Base-by-base conservation (phyloP, 2,888 invertebrate species). In the Ichneumon xanthorius region DNA sequence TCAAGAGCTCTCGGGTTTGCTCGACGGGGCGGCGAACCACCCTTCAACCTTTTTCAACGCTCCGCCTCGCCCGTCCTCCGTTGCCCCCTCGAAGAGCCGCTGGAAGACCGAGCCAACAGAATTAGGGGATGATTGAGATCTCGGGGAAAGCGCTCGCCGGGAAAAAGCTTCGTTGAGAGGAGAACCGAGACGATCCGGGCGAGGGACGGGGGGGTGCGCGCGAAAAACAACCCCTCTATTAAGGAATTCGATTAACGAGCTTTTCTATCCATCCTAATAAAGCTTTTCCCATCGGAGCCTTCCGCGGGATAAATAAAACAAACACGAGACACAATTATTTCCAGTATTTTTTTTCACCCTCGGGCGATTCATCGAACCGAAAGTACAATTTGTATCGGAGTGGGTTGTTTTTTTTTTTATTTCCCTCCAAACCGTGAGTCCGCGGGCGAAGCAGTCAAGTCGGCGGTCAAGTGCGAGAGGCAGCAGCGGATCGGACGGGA, bases 51-150 rank as follows among this genome's bases (percentile, higher is more conserved):
- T 68, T 40, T 84, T 77, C 81, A 70, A 78, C 58, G 72, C 65
- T 85, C 76, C 53, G 73, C 63, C 53, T 45, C 58, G 19, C 55
- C 77, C 67, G 37, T 53, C n/a, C 19, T 40, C 78, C 82, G 48
- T 22, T 26, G 22, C 61, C 55, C 14, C 40, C 65, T 61, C n/a
- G 48, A 50, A 70, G 73, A 73, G 40, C 80, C 71, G 83, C 78
- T 71, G 71, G 75, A 68, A 61, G 76, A 65, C 67, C 48, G 86
- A 79, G 79, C 89, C 87, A 87, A 89, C 86, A 85, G 87, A 89
- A 90, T 90, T 89, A 89, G 83, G 87, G 90, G 84, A 83, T 82
- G 86, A 88, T 88, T 85, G 85, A 82, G 85, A 81, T 80, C 83
- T 71, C 75, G 70, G 75, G 45, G 72, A 84, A 70, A 73, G 73